A percentile compares a stretch with the other conserved stretches of the same genome.
Evolutionary conservation across 2,888 invertebrate species (phyloP).

Genomic region (Deroplatys truncata): DNA sequence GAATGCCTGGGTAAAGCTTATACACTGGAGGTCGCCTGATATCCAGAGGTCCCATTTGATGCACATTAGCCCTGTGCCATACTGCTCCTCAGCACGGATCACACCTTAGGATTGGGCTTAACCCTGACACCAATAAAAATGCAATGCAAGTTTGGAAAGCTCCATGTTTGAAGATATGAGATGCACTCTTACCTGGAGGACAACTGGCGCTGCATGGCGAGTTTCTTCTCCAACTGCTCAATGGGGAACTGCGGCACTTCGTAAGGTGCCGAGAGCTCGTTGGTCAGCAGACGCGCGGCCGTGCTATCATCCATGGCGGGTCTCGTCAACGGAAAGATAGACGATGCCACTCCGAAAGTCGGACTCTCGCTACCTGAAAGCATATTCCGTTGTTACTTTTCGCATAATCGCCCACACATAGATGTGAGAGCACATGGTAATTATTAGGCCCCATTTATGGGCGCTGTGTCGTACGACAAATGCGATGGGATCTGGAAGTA

Average conservation of each 20-base stretch:
- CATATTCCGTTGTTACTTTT: neutral
- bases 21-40: too few species aligned
- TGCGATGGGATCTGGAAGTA: too few species aligned
- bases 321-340: constrained; percentile 35
- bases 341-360: constrained; percentile 47
- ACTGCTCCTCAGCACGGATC: too few species aligned
- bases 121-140: too few species aligned
- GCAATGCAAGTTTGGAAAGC: neutral
- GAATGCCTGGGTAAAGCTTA: too few species aligned
- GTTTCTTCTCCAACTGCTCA: constrained; percentile 91
- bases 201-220: constrained; percentile 82
- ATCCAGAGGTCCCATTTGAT: too few species aligned
- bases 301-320: constrained; percentile 33
- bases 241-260: constrained; percentile 98
- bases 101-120: too few species aligned
- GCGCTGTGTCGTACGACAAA: neutral
- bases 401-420: too few species aligned
- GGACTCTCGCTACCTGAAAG: constrained; percentile 69
- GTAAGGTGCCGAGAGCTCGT: constrained; percentile 92
- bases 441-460: neutral
- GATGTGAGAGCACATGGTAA: too few species aligned
- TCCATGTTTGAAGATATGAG: too few species aligned
- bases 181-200: constrained; percentile 57
- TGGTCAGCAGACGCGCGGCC: constrained; percentile 57
- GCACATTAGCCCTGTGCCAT: too few species aligned